These are phyloP conservation scores for Ruditapes philippinarum DNA, from an alignment of 1,140 invertebrate species.

Conservation along the genomic window DNA sequence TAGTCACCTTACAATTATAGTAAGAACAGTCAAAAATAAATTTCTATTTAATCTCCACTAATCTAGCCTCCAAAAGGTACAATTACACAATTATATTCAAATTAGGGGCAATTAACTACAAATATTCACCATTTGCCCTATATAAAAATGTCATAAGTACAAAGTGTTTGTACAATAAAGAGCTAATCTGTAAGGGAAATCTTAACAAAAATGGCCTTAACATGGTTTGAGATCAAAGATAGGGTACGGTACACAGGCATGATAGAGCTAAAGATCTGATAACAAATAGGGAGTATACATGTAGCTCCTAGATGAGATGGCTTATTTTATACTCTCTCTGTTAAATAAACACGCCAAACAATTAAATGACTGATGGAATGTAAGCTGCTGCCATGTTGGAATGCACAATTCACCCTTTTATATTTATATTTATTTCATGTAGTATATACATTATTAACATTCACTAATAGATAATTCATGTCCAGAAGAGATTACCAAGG, in stretches of 20 bases:
- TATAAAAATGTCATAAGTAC: slow-evolving; percentile 27
- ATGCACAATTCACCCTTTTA: neutral
- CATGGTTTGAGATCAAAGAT: slow-evolving; percentile 10
- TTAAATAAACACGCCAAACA: slow-evolving; percentile 14
- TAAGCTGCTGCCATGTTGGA: neutral
- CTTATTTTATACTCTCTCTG: neutral
- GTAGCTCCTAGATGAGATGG: too few species aligned
- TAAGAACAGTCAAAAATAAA: too few species aligned
- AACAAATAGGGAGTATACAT: too few species aligned
- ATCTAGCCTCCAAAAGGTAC: too few species aligned
- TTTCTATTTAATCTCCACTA: neutral
- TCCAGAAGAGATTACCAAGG: neutral
- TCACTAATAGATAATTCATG: neutral
- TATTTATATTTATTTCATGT: too few species aligned
- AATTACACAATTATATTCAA: neutral
- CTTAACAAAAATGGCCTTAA: slow-evolving; percentile 11
- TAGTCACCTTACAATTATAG: too few species aligned
- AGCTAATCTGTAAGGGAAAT: slow-evolving; percentile 4
- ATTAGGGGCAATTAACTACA: neutral
- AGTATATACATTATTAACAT: too few species aligned
- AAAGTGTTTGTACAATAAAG: slow-evolving; percentile 6
- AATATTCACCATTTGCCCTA: neutral
- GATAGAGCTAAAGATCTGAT: too few species aligned
- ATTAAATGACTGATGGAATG: slow-evolving; percentile 6
- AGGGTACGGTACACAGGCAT: neutral